Evolutionary conservation across 2,888 invertebrate genomes (phyloP).

Genomic region (Margaritifera margaritifera): DNA sequence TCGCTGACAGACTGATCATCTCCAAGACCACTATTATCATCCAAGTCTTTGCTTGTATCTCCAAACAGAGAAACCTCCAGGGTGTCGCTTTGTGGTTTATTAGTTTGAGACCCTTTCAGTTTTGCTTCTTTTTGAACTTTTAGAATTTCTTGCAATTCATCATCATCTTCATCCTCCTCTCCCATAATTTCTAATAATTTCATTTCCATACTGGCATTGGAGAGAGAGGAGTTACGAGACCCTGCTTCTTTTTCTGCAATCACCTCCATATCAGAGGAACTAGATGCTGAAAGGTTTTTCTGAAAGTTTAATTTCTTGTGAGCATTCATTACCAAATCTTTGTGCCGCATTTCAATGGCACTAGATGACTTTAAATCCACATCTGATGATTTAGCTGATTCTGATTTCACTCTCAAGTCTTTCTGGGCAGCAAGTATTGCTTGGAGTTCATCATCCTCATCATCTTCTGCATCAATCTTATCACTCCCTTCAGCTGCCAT

Average conservation of each 20-base stretch:
- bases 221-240: not conserved
- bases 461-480: slow-evolving; percentile 5
- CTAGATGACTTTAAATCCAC: slow-evolving; percentile 3
- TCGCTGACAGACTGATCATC: slow-evolving; percentile 17
- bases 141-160: slow-evolving; percentile 39
- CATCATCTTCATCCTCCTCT: slow-evolving; percentile 31
- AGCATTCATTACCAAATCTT: not conserved
- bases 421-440: slow-evolving; percentile 37
- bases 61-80: not conserved
- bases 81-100: not conserved
- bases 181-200: slow-evolving; percentile 25
- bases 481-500: slow-evolving; percentile 7
- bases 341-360: slow-evolving; percentile 1
- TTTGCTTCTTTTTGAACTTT: slow-evolving; percentile 27
- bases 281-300: slow-evolving; percentile 6
- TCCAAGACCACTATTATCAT: slow-evolving; percentile 1
- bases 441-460: slow-evolving; percentile 31
- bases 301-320: slow-evolving; percentile 11
- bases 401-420: slow-evolving; percentile 3
- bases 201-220: slow-evolving; percentile 25
- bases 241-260: not conserved
- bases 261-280: not conserved
- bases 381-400: slow-evolving; percentile 4
- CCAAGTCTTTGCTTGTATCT: not conserved
- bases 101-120: slow-evolving; percentile 16